Percentiles rank a stretch among this genome's conserved stretches.
These are phyloP conservation scores for Drosophila neotestacea DNA, from an alignment of 2,888 invertebrate genomes.

Conservation along the genomic window DNA sequence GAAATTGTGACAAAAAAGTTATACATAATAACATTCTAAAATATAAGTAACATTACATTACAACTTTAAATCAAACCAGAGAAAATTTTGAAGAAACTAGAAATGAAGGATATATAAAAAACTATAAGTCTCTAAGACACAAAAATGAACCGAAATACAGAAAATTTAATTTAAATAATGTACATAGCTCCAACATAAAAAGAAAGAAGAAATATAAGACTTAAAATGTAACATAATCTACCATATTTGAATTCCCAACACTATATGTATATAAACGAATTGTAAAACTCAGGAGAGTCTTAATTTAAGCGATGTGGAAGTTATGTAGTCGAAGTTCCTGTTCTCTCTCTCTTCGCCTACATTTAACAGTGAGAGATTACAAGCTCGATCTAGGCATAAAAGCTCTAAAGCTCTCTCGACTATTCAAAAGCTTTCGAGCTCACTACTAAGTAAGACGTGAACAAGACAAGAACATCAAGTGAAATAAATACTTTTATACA, in stretches of 20 bases:
- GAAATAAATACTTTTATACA: background rate
- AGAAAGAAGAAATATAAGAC: constrained; percentile 30
- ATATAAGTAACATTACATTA: constrained; percentile 23
- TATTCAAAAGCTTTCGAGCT: background rate
- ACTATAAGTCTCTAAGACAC: constrained; percentile 24
- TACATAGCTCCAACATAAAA: constrained; percentile 35
- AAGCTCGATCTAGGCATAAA: constrained; percentile 7
- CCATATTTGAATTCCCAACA: constrained; percentile 1
- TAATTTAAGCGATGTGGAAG: constrained; percentile 9
- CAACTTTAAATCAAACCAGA: constrained; percentile 17
- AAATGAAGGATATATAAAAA: constrained; percentile 23
- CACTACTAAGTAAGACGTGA: background rate
- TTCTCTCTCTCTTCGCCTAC: constrained; percentile 3
- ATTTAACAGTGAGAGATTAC: constrained; percentile 2
- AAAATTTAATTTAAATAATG: constrained; percentile 28
- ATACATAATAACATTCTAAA: constrained; percentile 13
- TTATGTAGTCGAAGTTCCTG: constrained; percentile 3
- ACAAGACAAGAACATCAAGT: background rate
- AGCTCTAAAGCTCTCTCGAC: constrained; percentile 9
- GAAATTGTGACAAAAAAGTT: constrained; percentile 22
- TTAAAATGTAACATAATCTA: constrained; percentile 7
- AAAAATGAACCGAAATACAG: constrained; percentile 34
- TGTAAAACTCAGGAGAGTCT: constrained; percentile 4
- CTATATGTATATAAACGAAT: background rate
- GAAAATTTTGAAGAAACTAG: constrained; percentile 27